Percentiles rank a stretch among this genome's conserved stretches.
Conservation (phyloP, 1,140 invertebrate genomes). For the Apis dorsata region DNA sequence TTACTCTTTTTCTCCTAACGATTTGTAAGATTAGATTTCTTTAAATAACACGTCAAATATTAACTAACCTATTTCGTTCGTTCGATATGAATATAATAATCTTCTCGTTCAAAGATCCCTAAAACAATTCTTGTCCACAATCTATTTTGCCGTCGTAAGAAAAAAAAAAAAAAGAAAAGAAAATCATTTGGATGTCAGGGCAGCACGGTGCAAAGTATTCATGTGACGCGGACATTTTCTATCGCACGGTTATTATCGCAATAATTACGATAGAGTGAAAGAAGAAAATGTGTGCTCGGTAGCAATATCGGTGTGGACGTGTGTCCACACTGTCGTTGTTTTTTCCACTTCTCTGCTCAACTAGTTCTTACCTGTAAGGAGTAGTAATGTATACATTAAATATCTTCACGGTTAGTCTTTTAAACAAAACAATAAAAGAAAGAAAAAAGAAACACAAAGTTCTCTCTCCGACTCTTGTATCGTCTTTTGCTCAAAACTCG, state of each 20-base stretch:
- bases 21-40: background rate
- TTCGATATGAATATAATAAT: background rate
- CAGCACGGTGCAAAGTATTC: constrained; percentile 24
- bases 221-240: constrained; percentile 50
- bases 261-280: constrained; percentile 61
- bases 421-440: constrained; percentile 12
- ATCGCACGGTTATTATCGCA: constrained; percentile 58
- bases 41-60: too few species aligned
- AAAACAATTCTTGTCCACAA: background rate
- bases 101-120: background rate
- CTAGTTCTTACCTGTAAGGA: constrained; percentile 67
- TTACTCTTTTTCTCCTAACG: background rate
- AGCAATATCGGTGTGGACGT: constrained; percentile 56
- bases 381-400: constrained; percentile 56
- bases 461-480: constrained; percentile 56
- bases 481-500: constrained; percentile 45
- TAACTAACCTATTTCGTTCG: background rate
- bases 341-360: constrained; percentile 73
- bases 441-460: background rate
- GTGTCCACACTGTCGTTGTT: constrained; percentile 60
- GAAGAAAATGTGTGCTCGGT: constrained; percentile 44
- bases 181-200: background rate
- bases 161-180: background rate
- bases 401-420: constrained; percentile 53
- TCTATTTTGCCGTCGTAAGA: background rate